Conservation (phyloP, 2,113 vertebrate genomes). For the Lepus timidus region DNA sequence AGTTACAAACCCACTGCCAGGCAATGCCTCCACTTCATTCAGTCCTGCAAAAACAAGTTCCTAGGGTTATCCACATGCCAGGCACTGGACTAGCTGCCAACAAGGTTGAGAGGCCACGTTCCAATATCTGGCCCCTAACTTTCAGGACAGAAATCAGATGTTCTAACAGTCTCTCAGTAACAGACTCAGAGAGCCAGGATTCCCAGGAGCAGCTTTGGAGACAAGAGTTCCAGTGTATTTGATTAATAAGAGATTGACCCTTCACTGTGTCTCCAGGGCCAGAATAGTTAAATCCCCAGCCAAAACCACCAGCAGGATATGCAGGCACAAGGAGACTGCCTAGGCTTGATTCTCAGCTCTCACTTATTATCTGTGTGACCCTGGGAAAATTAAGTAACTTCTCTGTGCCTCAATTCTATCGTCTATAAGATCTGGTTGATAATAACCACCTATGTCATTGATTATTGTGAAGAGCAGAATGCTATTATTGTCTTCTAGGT, state of each 20-base stretch:
- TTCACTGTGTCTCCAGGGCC: neutral
- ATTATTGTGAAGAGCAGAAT: neutral
- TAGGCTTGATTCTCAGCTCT: neutral
- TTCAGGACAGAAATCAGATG: neutral
- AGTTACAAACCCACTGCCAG: neutral
- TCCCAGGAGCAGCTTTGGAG: conserved; percentile 5
- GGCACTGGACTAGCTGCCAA: neutral
- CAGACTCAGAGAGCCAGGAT: neutral
- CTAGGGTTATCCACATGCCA: fast-evolving
- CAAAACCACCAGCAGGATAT: neutral
- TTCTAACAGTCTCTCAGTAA: neutral
- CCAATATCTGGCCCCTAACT: neutral
- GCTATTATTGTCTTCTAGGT: neutral
- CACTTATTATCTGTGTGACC: neutral
- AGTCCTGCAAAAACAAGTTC: neutral
- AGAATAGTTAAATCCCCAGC: neutral
- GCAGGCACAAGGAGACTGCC: neutral
- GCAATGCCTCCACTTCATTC: neutral
- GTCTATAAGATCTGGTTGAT: neutral
- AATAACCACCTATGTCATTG: neutral
- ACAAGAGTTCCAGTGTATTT: neutral
- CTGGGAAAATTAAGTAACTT: neutral
- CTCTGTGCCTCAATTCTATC: neutral
- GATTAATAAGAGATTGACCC: neutral
- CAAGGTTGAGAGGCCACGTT: neutral